These are phyloP conservation scores for Aleiodes sp. DNA, from an alignment of 1,140 invertebrate genomes.

Conservation along the genomic window DNA sequence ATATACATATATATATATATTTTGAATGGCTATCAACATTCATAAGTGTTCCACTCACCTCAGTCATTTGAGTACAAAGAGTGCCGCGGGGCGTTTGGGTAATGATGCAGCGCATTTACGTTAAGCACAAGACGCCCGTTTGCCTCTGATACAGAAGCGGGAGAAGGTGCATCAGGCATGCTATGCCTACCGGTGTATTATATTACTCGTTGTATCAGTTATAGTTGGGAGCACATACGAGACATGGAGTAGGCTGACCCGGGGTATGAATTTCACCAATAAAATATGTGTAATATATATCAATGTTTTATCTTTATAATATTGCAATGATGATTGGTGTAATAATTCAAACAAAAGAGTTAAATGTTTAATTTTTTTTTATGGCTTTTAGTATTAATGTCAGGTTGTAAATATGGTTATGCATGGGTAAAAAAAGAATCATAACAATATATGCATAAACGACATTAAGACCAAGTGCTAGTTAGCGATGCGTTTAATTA, in stretches of 20 bases:
- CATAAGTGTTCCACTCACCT: background rate
- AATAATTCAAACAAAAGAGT: background rate
- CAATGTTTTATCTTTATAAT: background rate
- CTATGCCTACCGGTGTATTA: background rate
- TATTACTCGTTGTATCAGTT: background rate
- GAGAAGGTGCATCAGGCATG: background rate
- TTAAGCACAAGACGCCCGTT: conserved; percentile 40
- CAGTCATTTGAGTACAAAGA: conserved; percentile 45
- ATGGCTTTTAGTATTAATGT: background rate
- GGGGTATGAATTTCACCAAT: background rate
- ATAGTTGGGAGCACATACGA: background rate
- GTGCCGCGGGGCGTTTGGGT: conserved; percentile 45
- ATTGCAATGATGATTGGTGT: background rate
- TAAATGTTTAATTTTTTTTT: background rate
- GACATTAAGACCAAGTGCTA: background rate
- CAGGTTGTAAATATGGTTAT: background rate
- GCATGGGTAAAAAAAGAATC: background rate
- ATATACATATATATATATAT: background rate
- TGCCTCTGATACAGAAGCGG: conserved; percentile 11
- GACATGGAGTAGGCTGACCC: too few species aligned
- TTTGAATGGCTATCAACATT: conserved; percentile 11
- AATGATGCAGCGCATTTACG: conserved; percentile 52
- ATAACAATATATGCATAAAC: background rate
- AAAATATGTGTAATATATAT: background rate
- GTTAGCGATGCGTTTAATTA: background rate